Conservation (phyloP, 2,888 invertebrate species). For the Willowsia nigromaculata region DNA sequence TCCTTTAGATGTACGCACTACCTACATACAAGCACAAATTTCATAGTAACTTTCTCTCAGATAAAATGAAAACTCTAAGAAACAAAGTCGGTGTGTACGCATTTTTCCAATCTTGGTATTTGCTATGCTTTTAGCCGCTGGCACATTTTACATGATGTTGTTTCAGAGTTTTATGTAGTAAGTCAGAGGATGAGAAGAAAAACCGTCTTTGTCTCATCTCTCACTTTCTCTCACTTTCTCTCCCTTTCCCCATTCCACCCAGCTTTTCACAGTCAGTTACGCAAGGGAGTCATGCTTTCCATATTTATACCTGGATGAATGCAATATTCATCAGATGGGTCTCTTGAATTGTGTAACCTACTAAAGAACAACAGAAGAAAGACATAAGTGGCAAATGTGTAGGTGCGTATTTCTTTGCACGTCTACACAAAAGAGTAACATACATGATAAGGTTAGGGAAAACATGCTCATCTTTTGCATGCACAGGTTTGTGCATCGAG, state of each 20-base stretch:
- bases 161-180: not conserved
- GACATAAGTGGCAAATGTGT: not conserved
- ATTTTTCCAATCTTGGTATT: not conserved
- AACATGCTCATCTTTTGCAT: slow-evolving; percentile 29
- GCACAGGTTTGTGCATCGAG: not conserved
- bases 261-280: slow-evolving; percentile 63
- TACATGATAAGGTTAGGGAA: not conserved
- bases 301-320: slow-evolving; percentile 67
- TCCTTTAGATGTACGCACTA: not conserved
- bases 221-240: not conserved
- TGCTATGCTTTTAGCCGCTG: slow-evolving; percentile 44
- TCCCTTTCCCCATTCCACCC: slow-evolving; percentile 44
- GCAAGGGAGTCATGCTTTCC: slow-evolving; percentile 64
- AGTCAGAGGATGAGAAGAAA: not conserved
- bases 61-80: not conserved
- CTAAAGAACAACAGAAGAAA: not conserved
- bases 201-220: slow-evolving; percentile 9
- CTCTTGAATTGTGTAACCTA: slow-evolving; percentile 5
- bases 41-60: not conserved
- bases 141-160: slow-evolving; percentile 40
- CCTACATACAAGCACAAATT: not conserved
- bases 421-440: not conserved
- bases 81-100: not conserved
- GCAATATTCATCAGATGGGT: slow-evolving; percentile 54
- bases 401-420: not conserved